Conservation (phyloP, 92 coral and sea anemone genomes). For the Pocillopora meandrina region DNA sequence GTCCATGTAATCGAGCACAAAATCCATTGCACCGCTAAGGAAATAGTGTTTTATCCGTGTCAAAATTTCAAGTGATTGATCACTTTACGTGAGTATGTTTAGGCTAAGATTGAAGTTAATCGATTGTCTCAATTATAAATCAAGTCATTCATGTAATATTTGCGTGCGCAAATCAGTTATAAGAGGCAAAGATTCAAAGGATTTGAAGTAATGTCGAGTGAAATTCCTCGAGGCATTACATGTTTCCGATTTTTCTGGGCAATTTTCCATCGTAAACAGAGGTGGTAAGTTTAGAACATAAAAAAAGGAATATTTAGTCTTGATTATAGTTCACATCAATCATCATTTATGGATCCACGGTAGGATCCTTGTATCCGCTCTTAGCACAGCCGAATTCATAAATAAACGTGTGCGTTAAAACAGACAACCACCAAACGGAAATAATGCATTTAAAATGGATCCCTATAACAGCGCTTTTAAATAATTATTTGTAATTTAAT, state of each 20-base stretch:
- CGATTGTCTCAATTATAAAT: conserved; percentile 15
- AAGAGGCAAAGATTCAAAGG: too few species aligned
- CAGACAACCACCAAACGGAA: too few species aligned
- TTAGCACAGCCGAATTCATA: not conserved
- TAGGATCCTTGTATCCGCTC: not conserved
- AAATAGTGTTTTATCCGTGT: conserved; percentile 5
- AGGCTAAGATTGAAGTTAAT: conserved; percentile 20
- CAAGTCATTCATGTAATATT: not conserved
- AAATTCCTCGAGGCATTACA: not conserved
- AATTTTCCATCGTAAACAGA: not conserved
- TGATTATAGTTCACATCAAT: conserved; percentile 7
- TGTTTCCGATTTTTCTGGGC: not conserved
- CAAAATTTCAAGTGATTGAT: conserved; percentile 19
- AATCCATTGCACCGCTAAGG: not conserved
- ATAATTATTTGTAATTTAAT: not conserved
- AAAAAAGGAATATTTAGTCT: not conserved
- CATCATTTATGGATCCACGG: conserved; percentile 5
- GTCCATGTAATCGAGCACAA: not conserved
- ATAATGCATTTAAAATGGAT: too few species aligned
- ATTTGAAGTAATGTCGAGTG: not conserved
- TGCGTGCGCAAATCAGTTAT: not conserved
- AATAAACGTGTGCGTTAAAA: too few species aligned
- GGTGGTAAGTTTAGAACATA: not conserved
- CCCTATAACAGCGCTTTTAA: too few species aligned
- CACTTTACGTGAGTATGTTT: conserved; percentile 21